phyloP scores from a whole-genome alignment of 2,888 invertebrate genomes.

The Tubulanus polymorphus region DNA sequence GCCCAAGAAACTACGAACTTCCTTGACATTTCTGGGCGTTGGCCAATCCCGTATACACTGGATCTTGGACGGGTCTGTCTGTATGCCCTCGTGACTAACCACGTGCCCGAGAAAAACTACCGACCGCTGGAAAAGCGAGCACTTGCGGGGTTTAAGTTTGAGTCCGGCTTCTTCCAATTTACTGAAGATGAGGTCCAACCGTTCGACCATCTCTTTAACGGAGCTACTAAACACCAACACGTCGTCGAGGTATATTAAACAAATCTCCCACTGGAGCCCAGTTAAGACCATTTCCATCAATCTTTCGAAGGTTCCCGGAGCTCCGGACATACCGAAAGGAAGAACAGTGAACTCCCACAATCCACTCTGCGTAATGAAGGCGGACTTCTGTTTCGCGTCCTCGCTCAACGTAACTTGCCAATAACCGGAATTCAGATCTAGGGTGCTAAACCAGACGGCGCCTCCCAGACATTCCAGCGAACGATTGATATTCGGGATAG shows the following conservation, averaged over 20 bases:
- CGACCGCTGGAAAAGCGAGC: constrained; percentile 1
- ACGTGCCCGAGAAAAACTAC: constrained; percentile 5
- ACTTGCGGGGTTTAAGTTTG: constrained; percentile 7
- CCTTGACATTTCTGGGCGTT: not conserved
- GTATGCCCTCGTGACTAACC: not conserved
- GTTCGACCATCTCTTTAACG: not conserved
- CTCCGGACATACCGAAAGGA: constrained; percentile 8
- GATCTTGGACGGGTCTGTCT: not conserved
- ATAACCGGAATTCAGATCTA: constrained; percentile 3
- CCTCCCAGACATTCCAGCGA: not conserved
- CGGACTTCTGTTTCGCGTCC: constrained; percentile 6
- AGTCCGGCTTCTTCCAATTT: not conserved
- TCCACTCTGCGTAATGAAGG: constrained; percentile 5
- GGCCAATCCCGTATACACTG: not conserved
- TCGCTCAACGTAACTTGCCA: not conserved
- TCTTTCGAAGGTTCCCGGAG: constrained; percentile 1
- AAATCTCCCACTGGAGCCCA: not conserved
- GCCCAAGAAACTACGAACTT: not conserved
- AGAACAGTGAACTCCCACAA: constrained; percentile 4
- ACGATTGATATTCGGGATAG: not conserved
- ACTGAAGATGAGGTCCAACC: not conserved
- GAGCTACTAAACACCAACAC: not conserved
- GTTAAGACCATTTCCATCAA: not conserved
- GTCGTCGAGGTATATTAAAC: constrained; percentile 9
- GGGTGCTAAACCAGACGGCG: not conserved